Evolutionary conservation across 2,888 invertebrate genomes (phyloP).

Genomic region (Eumerus sabulonum): DNA sequence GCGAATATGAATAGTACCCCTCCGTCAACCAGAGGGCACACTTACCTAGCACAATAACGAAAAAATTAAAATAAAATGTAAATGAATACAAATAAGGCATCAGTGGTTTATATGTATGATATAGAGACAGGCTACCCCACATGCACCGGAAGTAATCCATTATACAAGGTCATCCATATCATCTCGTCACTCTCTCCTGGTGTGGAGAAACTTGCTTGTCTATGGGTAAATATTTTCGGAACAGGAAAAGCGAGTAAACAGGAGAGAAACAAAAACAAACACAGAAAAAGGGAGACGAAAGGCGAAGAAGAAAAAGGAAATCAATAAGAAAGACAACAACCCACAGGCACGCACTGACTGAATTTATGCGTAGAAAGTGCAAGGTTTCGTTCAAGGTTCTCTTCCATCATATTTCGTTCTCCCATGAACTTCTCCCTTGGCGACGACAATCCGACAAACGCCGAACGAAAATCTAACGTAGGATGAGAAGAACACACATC

Average conservation of each 20-base stretch:
- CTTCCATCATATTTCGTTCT: conserved; percentile 47
- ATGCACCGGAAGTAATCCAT: conserved; percentile 41
- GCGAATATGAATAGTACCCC: too few species aligned
- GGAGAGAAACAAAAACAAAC: conserved; percentile 4
- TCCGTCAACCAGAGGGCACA: too few species aligned
- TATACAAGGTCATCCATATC: conserved; percentile 36
- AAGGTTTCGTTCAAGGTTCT: conserved; percentile 62
- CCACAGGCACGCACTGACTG: conserved; percentile 43
- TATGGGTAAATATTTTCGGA: conserved; percentile 12
- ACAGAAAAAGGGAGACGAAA: too few species aligned
- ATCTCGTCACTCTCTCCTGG: conserved; percentile 9
- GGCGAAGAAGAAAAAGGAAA: too few species aligned
- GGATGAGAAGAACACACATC: conserved; percentile 40
- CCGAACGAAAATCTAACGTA: conserved; percentile 36
- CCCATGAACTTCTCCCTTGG: conserved; percentile 19
- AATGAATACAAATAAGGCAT: too few species aligned
- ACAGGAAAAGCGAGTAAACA: conserved; percentile 3
- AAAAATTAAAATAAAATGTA: too few species aligned
- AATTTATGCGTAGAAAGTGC: conserved; percentile 57
- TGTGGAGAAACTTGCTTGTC: too few species aligned
- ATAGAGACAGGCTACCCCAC: conserved; percentile 11
- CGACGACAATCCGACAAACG: conserved; percentile 14
- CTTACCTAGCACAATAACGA: too few species aligned
- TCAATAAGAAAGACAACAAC: not conserved
- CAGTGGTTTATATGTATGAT: too few species aligned